A percentile compares a stretch with the other conserved stretches of the same genome.
Evolutionary conservation across 2,888 invertebrate species (phyloP).

Genomic region (Melinaea menophilus): DNA sequence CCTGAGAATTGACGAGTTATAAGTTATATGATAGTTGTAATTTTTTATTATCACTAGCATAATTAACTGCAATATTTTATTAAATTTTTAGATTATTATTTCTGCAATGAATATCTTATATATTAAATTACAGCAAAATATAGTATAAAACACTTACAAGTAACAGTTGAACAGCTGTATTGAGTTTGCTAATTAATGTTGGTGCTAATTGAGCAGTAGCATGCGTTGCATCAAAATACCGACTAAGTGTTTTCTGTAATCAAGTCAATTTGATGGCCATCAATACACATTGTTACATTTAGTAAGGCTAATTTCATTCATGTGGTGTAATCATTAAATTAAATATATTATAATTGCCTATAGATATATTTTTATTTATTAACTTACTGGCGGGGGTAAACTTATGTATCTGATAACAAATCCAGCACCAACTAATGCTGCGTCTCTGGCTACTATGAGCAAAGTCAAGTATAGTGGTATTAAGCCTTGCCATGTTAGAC

Average conservation of each 20-base stretch:
- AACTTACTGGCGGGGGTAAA: slow-evolving; percentile 90
- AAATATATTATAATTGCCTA: background rate
- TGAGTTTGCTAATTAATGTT: slow-evolving; percentile 95
- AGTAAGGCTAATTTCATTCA: background rate
- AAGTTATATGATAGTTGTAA: background rate
- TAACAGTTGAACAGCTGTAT: slow-evolving; percentile 92
- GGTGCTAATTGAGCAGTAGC: slow-evolving; percentile 96
- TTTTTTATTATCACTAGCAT: background rate
- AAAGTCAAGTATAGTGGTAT: slow-evolving; percentile 90
- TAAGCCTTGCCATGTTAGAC: slow-evolving; percentile 89
- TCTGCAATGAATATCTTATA: background rate
- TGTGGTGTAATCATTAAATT: background rate
- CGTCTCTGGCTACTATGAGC: slow-evolving; percentile 90
- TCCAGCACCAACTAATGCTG: slow-evolving; percentile 87
- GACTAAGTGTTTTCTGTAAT: slow-evolving; percentile 87
- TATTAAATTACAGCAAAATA: background rate
- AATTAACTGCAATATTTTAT: slow-evolving; percentile 3
- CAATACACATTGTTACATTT: background rate
- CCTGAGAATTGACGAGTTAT: slow-evolving; percentile 52
- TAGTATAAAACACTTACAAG: slow-evolving; percentile 61
- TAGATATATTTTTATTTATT: slow-evolving; percentile 3
- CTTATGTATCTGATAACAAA: slow-evolving; percentile 95
- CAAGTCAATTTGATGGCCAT: slow-evolving; percentile 1
- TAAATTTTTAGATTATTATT: slow-evolving; percentile 1
- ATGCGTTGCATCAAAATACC: slow-evolving; percentile 94